Base-by-base conservation (phyloP, 2,888 invertebrate species). In the Physocephala rufipes region DNA sequence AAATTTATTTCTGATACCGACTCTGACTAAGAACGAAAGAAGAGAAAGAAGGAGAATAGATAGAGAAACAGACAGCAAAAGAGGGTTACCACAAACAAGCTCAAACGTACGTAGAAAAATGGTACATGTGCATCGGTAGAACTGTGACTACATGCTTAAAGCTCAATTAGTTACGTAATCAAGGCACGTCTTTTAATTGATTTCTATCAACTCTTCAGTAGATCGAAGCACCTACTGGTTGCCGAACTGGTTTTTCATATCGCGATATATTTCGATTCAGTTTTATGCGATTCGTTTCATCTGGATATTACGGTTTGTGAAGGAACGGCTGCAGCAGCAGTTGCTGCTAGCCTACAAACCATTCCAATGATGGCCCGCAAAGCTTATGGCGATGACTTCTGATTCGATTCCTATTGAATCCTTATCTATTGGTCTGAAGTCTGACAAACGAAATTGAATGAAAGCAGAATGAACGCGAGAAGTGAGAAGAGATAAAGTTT, bases 181-280 rank as follows among this genome's bases (percentile, higher is more conserved):
- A 75, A 76, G 74, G 78, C 83, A 82, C 83, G 83, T 82, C 81
- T 82, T 81, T 83, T 83, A 82, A 82, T 82, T 82, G 83, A 83
- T 82, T 67, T 68, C 68, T 49, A 62, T 58, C 58, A 49, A 19
- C 12, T 12, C 49, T 19, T 15, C 49, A 36, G 36, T 36, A 9
- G 36, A 36, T 36, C 36, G 36, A 36, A 36, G 36, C 36, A 36
- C 5, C 36, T 36, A 9, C 36, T 36, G 36, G n/a, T 36, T 36
- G 36, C 36, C 36, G 9, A 36, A 36, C 36, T 7, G 36, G 5
- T 36, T 36, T 9, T 9, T 36, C 36, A 36, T 36, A 36, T 9
- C 36, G 36, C 36, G 36, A n/a, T n/a, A n/a, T n/a, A n/a, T n/a
- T n/a, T n/a, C 36, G 36, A 7, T 36, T 4, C 36, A 9, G 9